Percentiles rank a stretch among this genome's conserved stretches.
phyloP scores from a whole-genome alignment of 2,113 vertebrate genomes.

The Tor tambroides region DNA sequence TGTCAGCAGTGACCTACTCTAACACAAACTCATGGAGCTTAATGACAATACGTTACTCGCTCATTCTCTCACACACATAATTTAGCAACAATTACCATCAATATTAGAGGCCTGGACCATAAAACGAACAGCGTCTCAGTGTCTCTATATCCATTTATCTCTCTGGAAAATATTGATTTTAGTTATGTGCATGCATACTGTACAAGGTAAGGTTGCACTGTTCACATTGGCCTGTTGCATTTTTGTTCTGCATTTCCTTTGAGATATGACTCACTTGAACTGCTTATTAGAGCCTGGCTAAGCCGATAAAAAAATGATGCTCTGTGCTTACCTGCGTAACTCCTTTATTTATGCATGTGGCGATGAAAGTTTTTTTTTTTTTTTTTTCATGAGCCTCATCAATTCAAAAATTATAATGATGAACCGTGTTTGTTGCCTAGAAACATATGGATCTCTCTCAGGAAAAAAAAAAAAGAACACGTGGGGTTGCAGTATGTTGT shows the following conservation, averaged over 20 bases:
- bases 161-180: slow-evolving; percentile 31
- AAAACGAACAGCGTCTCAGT: slow-evolving; percentile 53
- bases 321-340: neutral
- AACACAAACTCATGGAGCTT: slow-evolving; percentile 45
- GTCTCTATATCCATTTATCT: slow-evolving; percentile 50
- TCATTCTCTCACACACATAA: slow-evolving; percentile 61
- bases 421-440: neutral
- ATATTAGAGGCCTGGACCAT: slow-evolving; percentile 62
- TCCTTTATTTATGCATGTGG: neutral
- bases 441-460: neutral
- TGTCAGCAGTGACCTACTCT: slow-evolving; percentile 1
- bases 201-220: neutral
- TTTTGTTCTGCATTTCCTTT: neutral
- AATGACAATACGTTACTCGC: slow-evolving; percentile 59
- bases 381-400: neutral
- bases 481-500: slow-evolving; percentile 3
- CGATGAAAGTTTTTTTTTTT: no score
- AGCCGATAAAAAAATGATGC: neutral
- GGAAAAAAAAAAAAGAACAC: no score
- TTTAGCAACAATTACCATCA: slow-evolving; percentile 70
- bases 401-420: neutral
- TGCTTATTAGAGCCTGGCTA: neutral
- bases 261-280: neutral
- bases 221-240: neutral
- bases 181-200: neutral